A percentile compares a stretch with the other conserved stretches of the same genome.
phyloP scores from a whole-genome alignment of 2,113 vertebrate species.

The Glaucomys volans region DNA sequence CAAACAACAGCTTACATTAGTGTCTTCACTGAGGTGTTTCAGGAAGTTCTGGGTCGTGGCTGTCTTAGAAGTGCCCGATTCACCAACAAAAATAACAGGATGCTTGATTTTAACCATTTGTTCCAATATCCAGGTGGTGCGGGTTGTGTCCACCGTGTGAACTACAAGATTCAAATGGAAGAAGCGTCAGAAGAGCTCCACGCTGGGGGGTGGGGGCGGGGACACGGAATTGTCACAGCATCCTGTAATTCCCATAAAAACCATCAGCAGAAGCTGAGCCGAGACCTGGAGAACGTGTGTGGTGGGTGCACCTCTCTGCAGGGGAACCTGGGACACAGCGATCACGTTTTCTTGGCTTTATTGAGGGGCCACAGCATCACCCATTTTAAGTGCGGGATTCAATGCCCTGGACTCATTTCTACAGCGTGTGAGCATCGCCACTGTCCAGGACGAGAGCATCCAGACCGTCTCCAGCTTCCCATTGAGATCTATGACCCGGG shows the following conservation, averaged over 20 bases:
- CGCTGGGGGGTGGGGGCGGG: background rate
- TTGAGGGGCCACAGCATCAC: rapidly evolving
- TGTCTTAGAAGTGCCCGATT: constrained; percentile 98
- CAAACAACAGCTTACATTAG: constrained; percentile 85
- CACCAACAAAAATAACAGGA: constrained; percentile 95
- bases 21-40: constrained; percentile 89
- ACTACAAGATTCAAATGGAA: constrained; percentile 85
- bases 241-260: background rate
- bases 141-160: constrained; percentile 95
- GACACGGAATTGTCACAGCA: background rate
- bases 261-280: background rate
- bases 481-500: background rate
- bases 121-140: constrained; percentile 93
- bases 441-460: rapidly evolving
- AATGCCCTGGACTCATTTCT: background rate
- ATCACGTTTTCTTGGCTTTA: no score
- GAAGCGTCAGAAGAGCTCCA: background rate
- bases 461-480: no score
- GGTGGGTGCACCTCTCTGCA: background rate
- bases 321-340: rapidly evolving
- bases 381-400: background rate
- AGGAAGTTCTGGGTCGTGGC: constrained; percentile 96
- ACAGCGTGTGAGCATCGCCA: rapidly evolving
- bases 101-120: constrained; percentile 94
- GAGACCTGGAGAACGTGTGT: rapidly evolving